A percentile compares a stretch with the other conserved stretches of the same genome.
Evolutionary conservation across 2,797 vertebrate species (phyloP).

Genomic region (Caiman crocodilus): DNA sequence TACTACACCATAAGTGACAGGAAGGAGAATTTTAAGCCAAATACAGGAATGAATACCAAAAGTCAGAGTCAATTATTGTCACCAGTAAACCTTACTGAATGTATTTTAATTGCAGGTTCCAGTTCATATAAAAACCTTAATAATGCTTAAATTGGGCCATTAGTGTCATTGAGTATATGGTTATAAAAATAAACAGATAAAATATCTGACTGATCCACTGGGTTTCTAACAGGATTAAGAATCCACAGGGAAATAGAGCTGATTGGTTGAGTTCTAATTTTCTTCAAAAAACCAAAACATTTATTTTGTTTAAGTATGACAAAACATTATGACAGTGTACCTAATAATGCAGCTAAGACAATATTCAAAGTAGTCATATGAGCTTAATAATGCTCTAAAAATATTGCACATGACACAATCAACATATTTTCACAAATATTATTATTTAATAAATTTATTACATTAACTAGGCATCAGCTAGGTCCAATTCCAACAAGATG

Average conservation of each 20-base stretch:
- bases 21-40: not conserved
- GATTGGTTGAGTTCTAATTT: not conserved
- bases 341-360: not conserved
- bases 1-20: not conserved
- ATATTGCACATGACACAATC: not conserved
- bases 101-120: not conserved
- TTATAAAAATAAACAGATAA: not conserved
- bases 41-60: not conserved
- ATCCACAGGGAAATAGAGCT: not conserved
- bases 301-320: not conserved
- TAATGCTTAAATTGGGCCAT: not conserved
- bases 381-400: not conserved
- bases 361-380: not conserved
- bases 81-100: not conserved
- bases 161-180: not conserved
- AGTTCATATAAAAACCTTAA: not conserved
- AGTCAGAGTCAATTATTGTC: not conserved
- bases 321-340: not conserved
- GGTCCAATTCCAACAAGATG: not conserved
- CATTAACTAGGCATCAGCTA: not conserved
- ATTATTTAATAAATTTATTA: not conserved
- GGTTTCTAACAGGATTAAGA: not conserved
- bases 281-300: not conserved
- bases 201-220: not conserved
- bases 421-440: not conserved